Conservation (phyloP, 2,113 vertebrate species). For the Gopherus flavomarginatus region DNA sequence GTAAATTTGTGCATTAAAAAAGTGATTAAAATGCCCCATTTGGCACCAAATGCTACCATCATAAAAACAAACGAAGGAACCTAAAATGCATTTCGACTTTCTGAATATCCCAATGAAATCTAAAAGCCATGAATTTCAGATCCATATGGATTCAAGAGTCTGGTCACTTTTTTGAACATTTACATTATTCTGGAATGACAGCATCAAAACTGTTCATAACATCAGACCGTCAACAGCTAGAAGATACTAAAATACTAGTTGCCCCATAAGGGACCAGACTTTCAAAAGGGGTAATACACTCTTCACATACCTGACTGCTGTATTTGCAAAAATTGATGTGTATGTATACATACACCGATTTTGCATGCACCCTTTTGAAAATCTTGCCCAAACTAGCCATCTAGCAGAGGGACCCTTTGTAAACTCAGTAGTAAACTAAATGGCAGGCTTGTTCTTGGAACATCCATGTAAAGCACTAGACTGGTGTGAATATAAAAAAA, state of each 20-base stretch:
- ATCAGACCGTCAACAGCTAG: background rate
- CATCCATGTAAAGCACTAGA: background rate
- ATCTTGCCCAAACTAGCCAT: background rate
- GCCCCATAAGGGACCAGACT: background rate
- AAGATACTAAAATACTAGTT: background rate
- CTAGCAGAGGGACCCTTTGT: background rate
- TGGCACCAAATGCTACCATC: constrained; percentile 57
- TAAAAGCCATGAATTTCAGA: constrained; percentile 26
- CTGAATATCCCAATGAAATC: constrained; percentile 10
- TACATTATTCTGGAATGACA: background rate
- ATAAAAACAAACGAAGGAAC: constrained; percentile 57
- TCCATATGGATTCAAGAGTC: background rate
- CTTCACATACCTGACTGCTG: background rate
- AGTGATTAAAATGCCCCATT: constrained; percentile 67
- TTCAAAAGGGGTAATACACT: background rate
- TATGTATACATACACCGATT: background rate
- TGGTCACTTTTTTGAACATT: background rate
- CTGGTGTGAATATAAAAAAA: background rate
- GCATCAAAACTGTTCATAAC: background rate
- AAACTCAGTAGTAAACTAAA: background rate
- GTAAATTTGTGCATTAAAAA: constrained; percentile 45
- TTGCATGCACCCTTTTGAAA: background rate
- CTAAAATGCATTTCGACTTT: constrained; percentile 29
- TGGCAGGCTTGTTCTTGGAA: background rate
- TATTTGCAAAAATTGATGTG: background rate